A percentile compares a stretch with the other conserved stretches of the same genome.
phyloP scores from a whole-genome alignment of 2,888 invertebrate species.

The Xylocampa areola region DNA sequence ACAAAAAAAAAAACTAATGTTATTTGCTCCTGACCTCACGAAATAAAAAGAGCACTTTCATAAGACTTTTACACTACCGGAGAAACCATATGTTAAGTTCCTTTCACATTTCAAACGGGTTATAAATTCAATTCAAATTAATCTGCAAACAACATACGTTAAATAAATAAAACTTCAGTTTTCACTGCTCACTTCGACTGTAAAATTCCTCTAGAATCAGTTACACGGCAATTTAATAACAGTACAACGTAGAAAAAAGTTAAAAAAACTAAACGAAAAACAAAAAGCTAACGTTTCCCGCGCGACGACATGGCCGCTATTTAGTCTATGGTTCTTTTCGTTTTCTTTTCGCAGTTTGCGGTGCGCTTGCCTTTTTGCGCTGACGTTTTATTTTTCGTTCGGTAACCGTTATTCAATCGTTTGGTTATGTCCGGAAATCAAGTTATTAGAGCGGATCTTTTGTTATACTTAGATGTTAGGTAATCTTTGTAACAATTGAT shows the following conservation, averaged over 20 bases:
- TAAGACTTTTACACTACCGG: no score
- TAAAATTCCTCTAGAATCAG: slow-evolving; percentile 35
- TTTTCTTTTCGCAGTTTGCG: slow-evolving; percentile 51
- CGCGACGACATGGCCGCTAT: slow-evolving; percentile 53
- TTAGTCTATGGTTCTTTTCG: slow-evolving; percentile 58
- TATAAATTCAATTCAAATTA: slow-evolving; percentile 4
- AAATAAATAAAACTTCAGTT: slow-evolving; percentile 8
- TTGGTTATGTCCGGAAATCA: slow-evolving; percentile 42
- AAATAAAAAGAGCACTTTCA: no score
- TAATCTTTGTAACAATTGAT: slow-evolving; percentile 20
- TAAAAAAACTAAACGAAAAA: no score
- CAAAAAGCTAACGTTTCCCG: slow-evolving; percentile 38
- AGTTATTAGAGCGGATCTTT: slow-evolving; percentile 47
- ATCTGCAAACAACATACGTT: not conserved
- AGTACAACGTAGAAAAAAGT: slow-evolving; percentile 24
- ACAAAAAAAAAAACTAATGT: no score
- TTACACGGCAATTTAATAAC: slow-evolving; percentile 63
- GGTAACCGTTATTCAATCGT: slow-evolving; percentile 66
- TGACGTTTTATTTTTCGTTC: slow-evolving; percentile 57
- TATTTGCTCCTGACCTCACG: no score
- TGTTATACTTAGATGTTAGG: slow-evolving; percentile 23
- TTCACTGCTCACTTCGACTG: slow-evolving; percentile 24
- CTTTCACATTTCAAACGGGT: no score
- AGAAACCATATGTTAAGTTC: no score
- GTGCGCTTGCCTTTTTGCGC: slow-evolving; percentile 52